A percentile compares a stretch with the other conserved stretches of the same genome.
phyloP scores from a whole-genome alignment of 2,113 vertebrate species.

The Mormoops blainvillei region DNA sequence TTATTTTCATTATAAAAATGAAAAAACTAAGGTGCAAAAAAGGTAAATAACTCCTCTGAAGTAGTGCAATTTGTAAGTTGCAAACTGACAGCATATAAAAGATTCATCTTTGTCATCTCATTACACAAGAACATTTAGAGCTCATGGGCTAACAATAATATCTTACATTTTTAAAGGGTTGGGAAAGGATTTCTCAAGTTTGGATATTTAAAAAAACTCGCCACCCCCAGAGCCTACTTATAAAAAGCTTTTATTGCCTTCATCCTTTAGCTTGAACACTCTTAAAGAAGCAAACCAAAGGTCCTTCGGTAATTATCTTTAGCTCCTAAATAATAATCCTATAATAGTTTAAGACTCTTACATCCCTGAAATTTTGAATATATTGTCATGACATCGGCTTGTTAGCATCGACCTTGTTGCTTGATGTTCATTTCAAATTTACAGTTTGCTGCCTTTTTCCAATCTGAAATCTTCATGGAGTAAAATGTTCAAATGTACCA shows the following conservation, averaged over 20 bases:
- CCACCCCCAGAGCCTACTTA: neutral
- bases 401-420: neutral
- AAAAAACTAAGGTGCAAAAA: neutral
- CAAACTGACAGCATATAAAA: neutral
- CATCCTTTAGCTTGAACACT: neutral
- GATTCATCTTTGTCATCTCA: neutral
- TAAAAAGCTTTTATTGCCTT: neutral
- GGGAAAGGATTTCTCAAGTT: neutral
- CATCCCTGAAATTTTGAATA: neutral
- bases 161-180: neutral
- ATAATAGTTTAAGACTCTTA: neutral
- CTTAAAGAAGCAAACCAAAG: neutral
- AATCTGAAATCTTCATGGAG: neutral
- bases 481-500: neutral
- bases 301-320: neutral
- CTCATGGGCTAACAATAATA: neutral
- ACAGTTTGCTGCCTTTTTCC: neutral
- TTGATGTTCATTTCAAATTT: neutral
- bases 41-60: neutral
- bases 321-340: neutral
- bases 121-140: neutral
- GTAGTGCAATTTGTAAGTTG: neutral
- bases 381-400: neutral
- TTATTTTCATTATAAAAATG: neutral
- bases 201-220: neutral